Percentiles rank a stretch among this genome's conserved stretches.
Conservation (phyloP, 1,140 invertebrate genomes). For the Trigoniulus corallinus region DNA sequence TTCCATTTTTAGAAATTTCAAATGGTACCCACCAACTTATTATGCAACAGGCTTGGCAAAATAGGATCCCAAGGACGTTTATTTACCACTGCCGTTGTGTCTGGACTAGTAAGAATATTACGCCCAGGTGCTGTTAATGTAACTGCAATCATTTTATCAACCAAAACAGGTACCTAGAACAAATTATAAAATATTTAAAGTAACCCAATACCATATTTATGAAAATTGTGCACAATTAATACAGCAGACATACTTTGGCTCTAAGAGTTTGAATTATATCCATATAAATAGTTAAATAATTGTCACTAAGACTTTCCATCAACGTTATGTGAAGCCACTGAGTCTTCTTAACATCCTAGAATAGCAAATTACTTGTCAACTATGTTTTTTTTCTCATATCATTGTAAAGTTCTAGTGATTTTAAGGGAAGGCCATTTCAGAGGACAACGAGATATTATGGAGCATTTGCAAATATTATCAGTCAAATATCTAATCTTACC, state of each 20-base stretch:
- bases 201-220: too few relatives aligned
- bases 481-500: slow-evolving; percentile 15
- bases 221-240: not conserved
- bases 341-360: slow-evolving; percentile 48
- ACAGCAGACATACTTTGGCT: slow-evolving; percentile 31
- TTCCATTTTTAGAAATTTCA: too few relatives aligned
- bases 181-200: slow-evolving; percentile 5
- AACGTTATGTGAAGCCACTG: slow-evolving; percentile 64
- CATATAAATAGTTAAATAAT: slow-evolving; percentile 55
- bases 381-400: too few relatives aligned
- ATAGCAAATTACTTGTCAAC: too few relatives aligned
- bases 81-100: slow-evolving; percentile 44
- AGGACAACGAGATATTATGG: too few relatives aligned
- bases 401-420: too few relatives aligned
- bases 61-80: slow-evolving; percentile 65
- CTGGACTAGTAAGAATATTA: slow-evolving; percentile 23
- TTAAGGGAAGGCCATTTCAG: too few relatives aligned
- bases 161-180: slow-evolving; percentile 42
- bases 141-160: slow-evolving; percentile 48
- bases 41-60: slow-evolving; percentile 30
- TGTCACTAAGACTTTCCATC: slow-evolving; percentile 42
- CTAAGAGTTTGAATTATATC: slow-evolving; percentile 56
- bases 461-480: too few relatives aligned
- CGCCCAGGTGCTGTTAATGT: slow-evolving; percentile 22
- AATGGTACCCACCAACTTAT: slow-evolving; percentile 35